Evolutionary conservation across 2,888 invertebrate genomes (phyloP), one percentile per base, ranked within the genome.

Genomic region (Loripinus fragilis): DNA sequence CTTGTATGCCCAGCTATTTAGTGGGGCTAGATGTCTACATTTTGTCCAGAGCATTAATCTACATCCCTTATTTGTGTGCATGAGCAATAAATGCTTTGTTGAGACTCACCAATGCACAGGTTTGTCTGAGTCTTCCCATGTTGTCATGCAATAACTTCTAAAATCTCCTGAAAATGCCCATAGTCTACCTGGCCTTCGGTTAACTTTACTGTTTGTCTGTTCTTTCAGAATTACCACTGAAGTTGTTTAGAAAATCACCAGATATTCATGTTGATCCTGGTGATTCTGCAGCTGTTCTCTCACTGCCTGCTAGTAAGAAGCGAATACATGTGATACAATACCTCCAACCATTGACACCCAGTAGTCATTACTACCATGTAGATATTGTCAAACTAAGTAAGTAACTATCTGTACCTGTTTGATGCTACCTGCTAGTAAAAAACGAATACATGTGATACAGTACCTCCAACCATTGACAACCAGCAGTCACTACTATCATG

Each of bases 251-350:
- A 20, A 86, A 81, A 55, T 89, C 90, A 5, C 76, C 82, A 28
- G 80, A 76, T 33, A 52, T 91, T n/a, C 76, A 80, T n/a, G 60
- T 89, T 28, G 83, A 85, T 10, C 74, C 88, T 20, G 76, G 69
- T 17, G 81, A 79, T 17, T 48, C 67, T 10, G 64, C 66, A 41
- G 87, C 86, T 71, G 74, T 76, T 8, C 72, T 92, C 0, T 74
- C 77, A 41, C 82, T 92, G 20, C 84, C 89, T 10, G 82, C 79
- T n/a, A 83, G 83, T 5, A 85, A 80, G 17, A 86, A 85, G 71
- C 88, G 90, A 30, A 88, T 91, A 50, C 91, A 92, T 77, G 86
- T 87, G 8, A 76, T 92, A 52, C 92, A 92, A 79, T 89, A 89
- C 55, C 76, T 71, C 10, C 84, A 85, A 55, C 85, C 91, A 48